Percentiles rank a stretch among this genome's conserved stretches.
Evolutionary conservation across 2,888 invertebrate species (phyloP).

Genomic region (Catocala fraxini): DNA sequence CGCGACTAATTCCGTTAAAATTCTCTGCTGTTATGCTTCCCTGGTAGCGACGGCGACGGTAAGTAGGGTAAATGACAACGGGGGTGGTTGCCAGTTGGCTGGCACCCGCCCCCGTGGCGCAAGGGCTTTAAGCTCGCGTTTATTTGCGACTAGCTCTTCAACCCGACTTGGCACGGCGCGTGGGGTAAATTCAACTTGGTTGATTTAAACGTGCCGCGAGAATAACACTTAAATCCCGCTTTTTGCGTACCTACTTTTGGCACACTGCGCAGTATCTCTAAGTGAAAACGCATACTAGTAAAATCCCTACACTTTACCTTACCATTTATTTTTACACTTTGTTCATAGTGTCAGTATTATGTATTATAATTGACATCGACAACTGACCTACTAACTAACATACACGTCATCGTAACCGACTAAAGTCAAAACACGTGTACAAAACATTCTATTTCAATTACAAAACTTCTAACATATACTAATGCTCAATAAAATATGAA

Average conservation of each 20-base stretch:
- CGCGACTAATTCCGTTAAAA: constrained; percentile 87
- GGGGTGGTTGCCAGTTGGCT: constrained; percentile 68
- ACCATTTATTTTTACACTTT: no score
- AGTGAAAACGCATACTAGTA: not conserved
- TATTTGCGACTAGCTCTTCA: constrained; percentile 60
- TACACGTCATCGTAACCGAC: constrained; percentile 43
- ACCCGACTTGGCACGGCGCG: constrained; percentile 63
- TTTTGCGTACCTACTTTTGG: constrained; percentile 30
- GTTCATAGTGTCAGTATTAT: no score
- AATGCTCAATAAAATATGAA: constrained; percentile 33
- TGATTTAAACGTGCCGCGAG: constrained; percentile 49
- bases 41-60: constrained; percentile 75
- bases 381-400: constrained; percentile 56
- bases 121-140: constrained; percentile 58
- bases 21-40: constrained; percentile 81
- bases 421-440: constrained; percentile 35
- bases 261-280: constrained; percentile 10
- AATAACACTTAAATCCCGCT: constrained; percentile 39
- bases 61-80: constrained; percentile 82
- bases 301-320: not conserved
- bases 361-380: constrained; percentile 12
- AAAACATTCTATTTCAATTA: constrained; percentile 26
- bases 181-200: constrained; percentile 52
- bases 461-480: constrained; percentile 14
- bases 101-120: constrained; percentile 59